Evolutionary conservation across 2,797 vertebrate species (phyloP), one percentile per base, ranked within the genome.

Genomic region (Babyrousa celebensis): DNA sequence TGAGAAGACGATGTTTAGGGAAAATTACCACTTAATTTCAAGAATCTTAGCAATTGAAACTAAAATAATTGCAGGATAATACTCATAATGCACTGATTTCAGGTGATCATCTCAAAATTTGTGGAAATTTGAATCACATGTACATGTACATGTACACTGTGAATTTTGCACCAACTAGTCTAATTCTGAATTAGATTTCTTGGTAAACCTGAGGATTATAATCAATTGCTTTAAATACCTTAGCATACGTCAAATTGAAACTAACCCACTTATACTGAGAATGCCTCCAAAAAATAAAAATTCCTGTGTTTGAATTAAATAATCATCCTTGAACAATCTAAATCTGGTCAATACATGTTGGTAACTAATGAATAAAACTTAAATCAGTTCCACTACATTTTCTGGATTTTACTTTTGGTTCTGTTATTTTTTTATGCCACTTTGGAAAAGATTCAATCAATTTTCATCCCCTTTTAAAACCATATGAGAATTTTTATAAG

Each of bases 381-480:
- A 82, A 70, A 65, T 85, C 29, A 92, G 4, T 54, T 86, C 77
- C 5, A 40, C 20, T 74, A 8, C 4, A 83, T 80, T 75, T 77
- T 12, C 18, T 71, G 0, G 11, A 68, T 85, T 85, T 91, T 84
- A 43, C 21, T 56, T 94, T 83, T 16, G 16, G 4, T 87, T 40
- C 14, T 89, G 1, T 89, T 92, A 40, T 52, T 83, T 82, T 82
- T 80, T 91, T 27, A 83, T 54, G 48, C 15, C 21, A 83, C 25
- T 15, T 62, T 83, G 29, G 32, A 6, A 6, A 67, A 67, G 40
- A 82, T 3, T 32, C 85, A 83, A 70, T 88, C 29, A 65, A 56
- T 82, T 95, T 89, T 78, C 29, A 91, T 63, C 4, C 21, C n/a
- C 3, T 92, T 75, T 94, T 52, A 92, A 95, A 87, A 20, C 72